phyloP scores from a whole-genome alignment of 2,888 invertebrate species.

The Cerastis leucographa region DNA sequence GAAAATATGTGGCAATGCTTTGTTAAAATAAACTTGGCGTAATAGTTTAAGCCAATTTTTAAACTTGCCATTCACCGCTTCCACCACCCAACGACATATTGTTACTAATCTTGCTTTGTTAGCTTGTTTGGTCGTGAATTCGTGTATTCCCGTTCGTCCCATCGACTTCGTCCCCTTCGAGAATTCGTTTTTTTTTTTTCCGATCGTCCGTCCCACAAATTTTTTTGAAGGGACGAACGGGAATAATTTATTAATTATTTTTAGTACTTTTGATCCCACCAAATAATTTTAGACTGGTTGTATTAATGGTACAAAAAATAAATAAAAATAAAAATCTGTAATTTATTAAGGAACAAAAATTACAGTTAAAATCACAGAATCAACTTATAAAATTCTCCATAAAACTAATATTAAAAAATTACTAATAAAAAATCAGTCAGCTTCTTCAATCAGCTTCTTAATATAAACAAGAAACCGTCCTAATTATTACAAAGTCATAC shows the following conservation, averaged over 20 bases:
- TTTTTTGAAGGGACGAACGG: too few relatives aligned
- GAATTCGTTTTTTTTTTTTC: not conserved
- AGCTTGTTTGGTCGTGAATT: too few relatives aligned
- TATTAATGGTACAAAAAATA: not conserved
- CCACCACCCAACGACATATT: too few relatives aligned
- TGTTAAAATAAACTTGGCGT: too few relatives aligned
- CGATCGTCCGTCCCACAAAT: too few relatives aligned
- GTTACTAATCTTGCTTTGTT: too few relatives aligned
- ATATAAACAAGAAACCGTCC: not conserved
- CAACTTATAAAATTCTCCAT: not conserved
- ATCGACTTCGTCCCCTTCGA: too few relatives aligned
- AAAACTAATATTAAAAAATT: not conserved
- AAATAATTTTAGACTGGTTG: not conserved
- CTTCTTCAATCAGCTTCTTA: not conserved
- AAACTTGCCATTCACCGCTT: too few relatives aligned
- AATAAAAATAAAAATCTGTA: not conserved
- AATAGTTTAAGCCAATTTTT: too few relatives aligned
- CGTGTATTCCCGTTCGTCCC: constrained; percentile 36
- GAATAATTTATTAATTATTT: not conserved
- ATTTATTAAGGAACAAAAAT: not conserved
- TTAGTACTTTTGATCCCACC: not conserved
- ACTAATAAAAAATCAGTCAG: constrained; percentile 1
- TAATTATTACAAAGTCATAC: not conserved
- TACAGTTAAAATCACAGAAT: not conserved
- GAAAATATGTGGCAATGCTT: too few relatives aligned